Evolutionary conservation across 2,888 invertebrate genomes (phyloP), one percentile per base, ranked within the genome.

Genomic region (Andrena praecox): DNA sequence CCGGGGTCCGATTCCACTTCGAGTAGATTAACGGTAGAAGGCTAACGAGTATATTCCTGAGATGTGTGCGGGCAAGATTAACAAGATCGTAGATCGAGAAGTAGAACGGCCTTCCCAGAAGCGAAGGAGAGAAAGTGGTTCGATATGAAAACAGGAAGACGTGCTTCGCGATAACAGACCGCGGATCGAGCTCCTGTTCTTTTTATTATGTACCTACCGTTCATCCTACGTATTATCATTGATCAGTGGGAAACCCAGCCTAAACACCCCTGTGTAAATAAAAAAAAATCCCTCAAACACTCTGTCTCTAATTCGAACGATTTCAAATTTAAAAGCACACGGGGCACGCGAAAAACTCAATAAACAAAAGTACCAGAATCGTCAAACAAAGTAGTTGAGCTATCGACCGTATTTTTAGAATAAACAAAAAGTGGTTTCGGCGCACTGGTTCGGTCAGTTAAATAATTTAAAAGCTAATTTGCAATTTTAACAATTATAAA

Each of bases 51-150:
- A 59, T 54, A 72, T 80, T 80, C 24, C 24, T 20, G 50, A 52
- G 52, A 66, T 62, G 76, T 76, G 75, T 70, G 59, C 75, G 56
- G 48, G 76, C 35, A 60, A 76, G 71, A 80, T 76, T 80, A 80
- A 80, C 71, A 52, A 63, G 66, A 35, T 52, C 60, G 48, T 24
- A 12, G 33, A 64, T 31, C 31, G 52, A 66, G 35, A 50, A 12
- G 68, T 24, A 59, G 66, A 48, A 60, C 56, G 63, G 42, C 50
- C 29, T 62, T 27, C 48, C 35, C 20, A 62, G 27, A 24, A 48
- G 4, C 29, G 31, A 48, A 59, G 12, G 29, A 42, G 8, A 16
- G 59, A 62, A 63, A 64, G 52, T 35, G 62, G 63, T 54, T 68
- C 60, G 60, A 62, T 62, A 62, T 2, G 52, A 75, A 76, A 62